Conservation (phyloP, 2,888 invertebrate genomes). For the Plusia festucae region DNA sequence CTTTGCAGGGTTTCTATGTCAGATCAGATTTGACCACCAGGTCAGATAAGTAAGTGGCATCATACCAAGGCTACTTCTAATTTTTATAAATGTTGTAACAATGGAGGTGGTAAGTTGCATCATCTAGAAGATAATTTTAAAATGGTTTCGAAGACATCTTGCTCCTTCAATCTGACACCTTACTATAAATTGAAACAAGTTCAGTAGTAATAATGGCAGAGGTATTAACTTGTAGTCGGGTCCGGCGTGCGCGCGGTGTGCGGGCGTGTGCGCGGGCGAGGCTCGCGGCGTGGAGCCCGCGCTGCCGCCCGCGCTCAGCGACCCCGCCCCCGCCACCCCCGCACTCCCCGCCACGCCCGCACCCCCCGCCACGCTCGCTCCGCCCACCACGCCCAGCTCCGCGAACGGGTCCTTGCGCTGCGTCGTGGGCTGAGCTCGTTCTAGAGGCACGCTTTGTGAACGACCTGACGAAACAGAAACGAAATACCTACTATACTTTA, state of each 20-base stretch:
- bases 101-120: too few species aligned
- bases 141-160: too few species aligned
- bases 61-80: too few species aligned
- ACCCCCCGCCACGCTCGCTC: constrained; percentile 22
- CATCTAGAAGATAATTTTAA: too few species aligned
- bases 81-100: too few species aligned
- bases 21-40: too few species aligned
- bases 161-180: too few species aligned
- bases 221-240: constrained; percentile 81
- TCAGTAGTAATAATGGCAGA: too few species aligned
- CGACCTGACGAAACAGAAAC: constrained; percentile 62
- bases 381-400: constrained; percentile 89
- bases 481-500: too few species aligned
- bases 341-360: constrained; percentile 77
- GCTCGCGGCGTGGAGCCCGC: constrained; percentile 68
- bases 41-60: too few species aligned
- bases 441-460: constrained; percentile 77
- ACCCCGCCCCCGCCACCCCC: constrained; percentile 54
- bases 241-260: constrained; percentile 78
- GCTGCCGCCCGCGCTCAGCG: constrained; percentile 38
- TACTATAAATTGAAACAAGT: too few species aligned
- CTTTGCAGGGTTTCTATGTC: too few species aligned
- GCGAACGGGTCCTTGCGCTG: constrained; percentile 92
- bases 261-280: constrained; percentile 79
- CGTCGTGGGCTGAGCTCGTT: constrained; percentile 82